Percentiles rank a stretch among this genome's conserved stretches.
Conservation (phyloP, 2,113 vertebrate species). For the Albula glossodonta region DNA sequence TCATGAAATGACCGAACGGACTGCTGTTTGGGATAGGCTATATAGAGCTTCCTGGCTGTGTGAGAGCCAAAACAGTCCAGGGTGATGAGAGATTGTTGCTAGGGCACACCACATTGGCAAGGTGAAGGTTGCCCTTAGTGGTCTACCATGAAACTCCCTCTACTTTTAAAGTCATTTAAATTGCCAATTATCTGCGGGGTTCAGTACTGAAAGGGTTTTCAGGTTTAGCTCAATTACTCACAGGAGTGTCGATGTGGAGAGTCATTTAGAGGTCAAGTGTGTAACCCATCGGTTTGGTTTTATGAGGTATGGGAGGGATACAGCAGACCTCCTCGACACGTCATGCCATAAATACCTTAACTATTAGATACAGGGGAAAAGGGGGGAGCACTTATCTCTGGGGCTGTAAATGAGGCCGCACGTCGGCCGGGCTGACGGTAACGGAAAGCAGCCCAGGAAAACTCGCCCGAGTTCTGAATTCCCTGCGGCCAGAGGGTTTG, state of each 20-base stretch:
- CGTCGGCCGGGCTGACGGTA: constrained; percentile 49
- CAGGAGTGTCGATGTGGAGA: constrained; percentile 28
- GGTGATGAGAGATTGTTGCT: not conserved
- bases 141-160: not conserved
- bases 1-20: not conserved
- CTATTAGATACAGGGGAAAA: constrained; percentile 28
- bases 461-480: constrained; percentile 37
- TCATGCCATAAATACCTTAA: constrained; percentile 59
- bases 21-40: not conserved
- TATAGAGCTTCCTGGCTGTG: too few species aligned
- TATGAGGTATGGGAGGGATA: constrained; percentile 49
- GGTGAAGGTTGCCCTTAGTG: not conserved
- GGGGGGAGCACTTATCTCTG: constrained; percentile 50
- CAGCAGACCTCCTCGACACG: constrained; percentile 50
- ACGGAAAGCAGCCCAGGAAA: constrained; percentile 37
- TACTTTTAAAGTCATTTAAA: not conserved
- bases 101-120: too few species aligned
- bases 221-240: constrained; percentile 26
- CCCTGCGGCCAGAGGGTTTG: constrained; percentile 35
- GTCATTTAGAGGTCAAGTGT: constrained; percentile 43
- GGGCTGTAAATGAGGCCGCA: constrained; percentile 51
- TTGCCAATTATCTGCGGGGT: not conserved
- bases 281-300: constrained; percentile 37
- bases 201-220: constrained; percentile 22
- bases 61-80: too few species aligned